Conservation (phyloP, 2,797 vertebrate species). For the Rhabdomys pumilio region DNA sequence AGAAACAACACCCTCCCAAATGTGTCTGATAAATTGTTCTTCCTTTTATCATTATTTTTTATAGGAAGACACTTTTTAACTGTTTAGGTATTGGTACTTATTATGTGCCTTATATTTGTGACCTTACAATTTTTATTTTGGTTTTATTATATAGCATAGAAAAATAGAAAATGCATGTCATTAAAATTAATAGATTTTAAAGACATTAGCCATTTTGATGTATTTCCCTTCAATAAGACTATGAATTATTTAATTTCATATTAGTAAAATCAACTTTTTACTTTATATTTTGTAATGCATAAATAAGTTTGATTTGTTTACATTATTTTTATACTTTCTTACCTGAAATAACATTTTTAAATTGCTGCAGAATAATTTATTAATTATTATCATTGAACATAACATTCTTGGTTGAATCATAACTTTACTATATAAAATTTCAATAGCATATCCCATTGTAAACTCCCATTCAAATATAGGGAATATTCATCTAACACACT, state of each 20-base stretch:
- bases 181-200: constrained; percentile 40
- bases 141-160: background rate
- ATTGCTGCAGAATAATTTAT: background rate
- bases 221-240: background rate
- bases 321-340: background rate
- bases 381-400: background rate
- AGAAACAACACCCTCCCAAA: background rate
- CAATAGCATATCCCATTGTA: background rate
- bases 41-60: background rate
- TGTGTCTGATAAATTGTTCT: background rate
- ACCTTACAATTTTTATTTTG: background rate
- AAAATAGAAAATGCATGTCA: background rate
- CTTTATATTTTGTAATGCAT: background rate
- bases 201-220: background rate
- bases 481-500: background rate
- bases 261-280: background rate
- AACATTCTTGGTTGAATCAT: background rate
- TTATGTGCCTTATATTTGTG: background rate
- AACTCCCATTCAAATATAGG: background rate
- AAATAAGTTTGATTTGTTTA: background rate
- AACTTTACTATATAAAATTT: constrained; percentile 5
- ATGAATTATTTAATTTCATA: background rate
- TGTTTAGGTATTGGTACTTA: background rate
- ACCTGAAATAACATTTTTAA: background rate
- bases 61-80: background rate